Evolutionary conservation across 1,140 invertebrate genomes (phyloP).

Genomic region (Pseudoatta argentina): DNA sequence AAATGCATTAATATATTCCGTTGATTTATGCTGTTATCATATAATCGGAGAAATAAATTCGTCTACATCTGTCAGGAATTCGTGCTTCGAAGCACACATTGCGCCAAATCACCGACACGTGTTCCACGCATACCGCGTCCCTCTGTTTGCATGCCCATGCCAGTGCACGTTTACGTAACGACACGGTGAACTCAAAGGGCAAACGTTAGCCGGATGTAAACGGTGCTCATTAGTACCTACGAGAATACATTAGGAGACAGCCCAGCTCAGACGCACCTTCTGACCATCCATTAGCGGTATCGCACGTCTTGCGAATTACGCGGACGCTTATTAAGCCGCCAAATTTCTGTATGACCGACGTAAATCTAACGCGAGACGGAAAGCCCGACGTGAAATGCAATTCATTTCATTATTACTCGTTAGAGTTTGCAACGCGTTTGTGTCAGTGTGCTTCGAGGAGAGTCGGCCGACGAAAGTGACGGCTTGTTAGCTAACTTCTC

Average conservation of each 20-base stretch:
- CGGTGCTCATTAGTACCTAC: constrained; percentile 71
- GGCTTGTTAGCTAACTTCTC: constrained; percentile 9
- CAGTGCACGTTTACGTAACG: constrained; percentile 66
- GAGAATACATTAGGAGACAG: constrained; percentile 73
- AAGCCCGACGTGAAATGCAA: constrained; percentile 59
- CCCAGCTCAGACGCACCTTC: constrained; percentile 59
- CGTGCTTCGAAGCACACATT: constrained; percentile 39
- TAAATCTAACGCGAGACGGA: constrained; percentile 37
- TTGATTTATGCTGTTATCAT: background rate
- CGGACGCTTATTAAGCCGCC: constrained; percentile 70
- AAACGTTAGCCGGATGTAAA: constrained; percentile 72
- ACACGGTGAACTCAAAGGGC: constrained; percentile 71
- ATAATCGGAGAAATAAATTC: constrained; percentile 49
- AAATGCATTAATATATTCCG: background rate
- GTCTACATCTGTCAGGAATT: background rate
- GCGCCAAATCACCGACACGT: constrained; percentile 4
- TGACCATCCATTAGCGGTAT: constrained; percentile 71
- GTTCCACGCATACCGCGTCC: constrained; percentile 23
- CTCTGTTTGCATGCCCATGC: constrained; percentile 33
- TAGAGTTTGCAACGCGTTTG: constrained; percentile 24
- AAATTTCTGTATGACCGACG: constrained; percentile 46
- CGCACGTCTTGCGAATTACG: constrained; percentile 67
- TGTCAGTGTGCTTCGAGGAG: background rate
- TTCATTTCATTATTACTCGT: constrained; percentile 67
- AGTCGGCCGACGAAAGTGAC: background rate